Conservation (phyloP, 1,140 invertebrate genomes). For the Tetranychus cinnabarinus region DNA sequence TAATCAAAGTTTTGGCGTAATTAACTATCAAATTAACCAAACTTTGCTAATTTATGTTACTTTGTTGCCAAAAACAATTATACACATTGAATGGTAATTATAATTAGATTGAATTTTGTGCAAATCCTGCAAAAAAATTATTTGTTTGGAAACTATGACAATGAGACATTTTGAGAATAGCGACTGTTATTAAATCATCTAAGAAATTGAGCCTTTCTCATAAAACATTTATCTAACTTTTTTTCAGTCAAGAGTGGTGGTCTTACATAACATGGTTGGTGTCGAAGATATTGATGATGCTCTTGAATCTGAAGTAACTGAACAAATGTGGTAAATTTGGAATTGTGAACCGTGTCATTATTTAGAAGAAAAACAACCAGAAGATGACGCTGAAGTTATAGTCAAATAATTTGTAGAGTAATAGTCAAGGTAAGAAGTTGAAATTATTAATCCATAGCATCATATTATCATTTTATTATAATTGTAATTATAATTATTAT, state of each 20-base stretch:
- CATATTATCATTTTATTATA: too few species aligned
- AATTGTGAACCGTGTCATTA: slow-evolving; percentile 69
- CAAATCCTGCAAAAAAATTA: too few species aligned
- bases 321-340: slow-evolving; percentile 66
- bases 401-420: slow-evolving; percentile 94
- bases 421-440: slow-evolving; percentile 8
- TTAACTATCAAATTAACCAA: too few species aligned
- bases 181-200: neutral
- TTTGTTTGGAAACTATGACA: too few species aligned
- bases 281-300: slow-evolving; percentile 87
- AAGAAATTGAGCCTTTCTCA: neutral
- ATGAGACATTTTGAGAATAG: slow-evolving; percentile 14
- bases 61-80: too few species aligned
- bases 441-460: too few species aligned
- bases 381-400: slow-evolving; percentile 60
- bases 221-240: slow-evolving; percentile 17
- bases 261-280: slow-evolving; percentile 86
- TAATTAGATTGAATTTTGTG: too few species aligned
- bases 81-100: too few species aligned
- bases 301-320: slow-evolving; percentile 88
- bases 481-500: too few species aligned
- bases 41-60: too few species aligned
- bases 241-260: slow-evolving; percentile 42
- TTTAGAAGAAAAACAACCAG: slow-evolving; percentile 89
- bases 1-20: too few species aligned